Evolutionary conservation across 2,113 vertebrate species (phyloP).

Genomic region (Myotis brandtii): DNA sequence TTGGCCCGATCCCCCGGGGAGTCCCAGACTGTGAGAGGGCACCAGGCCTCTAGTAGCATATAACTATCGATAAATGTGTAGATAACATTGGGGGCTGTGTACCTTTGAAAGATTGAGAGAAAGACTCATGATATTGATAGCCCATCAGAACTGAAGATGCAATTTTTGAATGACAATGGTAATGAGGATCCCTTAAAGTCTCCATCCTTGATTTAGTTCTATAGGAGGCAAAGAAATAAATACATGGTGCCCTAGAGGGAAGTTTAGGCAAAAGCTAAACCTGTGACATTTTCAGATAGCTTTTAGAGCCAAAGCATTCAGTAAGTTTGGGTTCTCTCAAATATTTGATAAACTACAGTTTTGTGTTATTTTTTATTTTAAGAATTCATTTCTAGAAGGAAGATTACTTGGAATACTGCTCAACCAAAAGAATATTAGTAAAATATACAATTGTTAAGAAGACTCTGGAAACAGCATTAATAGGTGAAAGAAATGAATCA

Average conservation of each 20-base stretch:
- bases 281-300: not conserved
- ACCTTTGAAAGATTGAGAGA: not conserved
- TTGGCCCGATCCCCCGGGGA: too few relatives aligned
- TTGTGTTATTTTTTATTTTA: not conserved
- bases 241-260: not conserved
- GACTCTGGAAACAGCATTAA: not conserved
- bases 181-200: slow-evolving; percentile 38
- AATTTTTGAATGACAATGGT: slow-evolving; percentile 22
- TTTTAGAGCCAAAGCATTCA: not conserved
- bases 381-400: slow-evolving; percentile 17
- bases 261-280: not conserved
- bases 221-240: slow-evolving; percentile 44
- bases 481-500: not conserved
- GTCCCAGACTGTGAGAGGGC: too few relatives aligned
- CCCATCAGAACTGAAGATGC: not conserved
- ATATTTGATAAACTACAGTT: not conserved
- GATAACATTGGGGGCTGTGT: not conserved
- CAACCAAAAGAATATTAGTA: not conserved
- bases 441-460: not conserved
- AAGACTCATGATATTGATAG: not conserved
- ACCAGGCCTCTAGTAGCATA: not conserved
- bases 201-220: slow-evolving; percentile 36
- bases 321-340: not conserved
- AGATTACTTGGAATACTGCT: not conserved
- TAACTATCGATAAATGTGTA: slow-evolving; percentile 54